Conservation (phyloP, 1,140 invertebrate species). For the Leptonema lineaticorne region DNA sequence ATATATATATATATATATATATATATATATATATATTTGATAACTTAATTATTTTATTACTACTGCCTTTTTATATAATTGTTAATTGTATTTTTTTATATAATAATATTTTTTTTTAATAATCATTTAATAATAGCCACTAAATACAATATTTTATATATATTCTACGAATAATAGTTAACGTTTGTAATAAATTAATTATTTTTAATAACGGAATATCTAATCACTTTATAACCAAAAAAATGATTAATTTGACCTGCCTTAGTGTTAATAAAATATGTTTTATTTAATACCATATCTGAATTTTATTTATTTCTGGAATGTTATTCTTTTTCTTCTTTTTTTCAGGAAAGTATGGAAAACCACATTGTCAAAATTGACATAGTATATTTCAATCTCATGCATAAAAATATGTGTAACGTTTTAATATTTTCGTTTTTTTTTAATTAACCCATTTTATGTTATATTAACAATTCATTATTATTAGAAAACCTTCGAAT, state of each 20-base stretch:
- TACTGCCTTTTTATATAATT: slow-evolving; percentile 18
- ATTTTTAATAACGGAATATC: slow-evolving; percentile 35
- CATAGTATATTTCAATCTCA: slow-evolving; percentile 14
- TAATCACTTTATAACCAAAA: slow-evolving; percentile 42
- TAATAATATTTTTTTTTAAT: slow-evolving; percentile 2
- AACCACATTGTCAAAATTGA: slow-evolving; percentile 37
- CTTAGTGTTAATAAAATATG: slow-evolving; percentile 19
- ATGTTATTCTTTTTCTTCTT: not conserved
- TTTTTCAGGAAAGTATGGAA: slow-evolving; percentile 40
- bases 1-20: too few relatives aligned
- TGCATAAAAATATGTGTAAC: slow-evolving; percentile 2
- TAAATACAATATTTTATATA: slow-evolving; percentile 7
- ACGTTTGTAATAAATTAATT: slow-evolving; percentile 23
- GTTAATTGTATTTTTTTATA: slow-evolving; percentile 23
- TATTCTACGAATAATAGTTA: slow-evolving; percentile 8
- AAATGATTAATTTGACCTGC: slow-evolving; percentile 32
- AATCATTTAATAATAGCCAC: not conserved
- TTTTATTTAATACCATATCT: slow-evolving; percentile 11
- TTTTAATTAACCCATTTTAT: not conserved
- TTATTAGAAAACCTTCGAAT: not conserved
- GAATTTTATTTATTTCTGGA: not conserved
- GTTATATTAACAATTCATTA: not conserved
- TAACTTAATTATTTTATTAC: slow-evolving; percentile 13
- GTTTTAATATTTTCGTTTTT: slow-evolving; percentile 7
- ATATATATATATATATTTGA: too few relatives aligned